Percentiles rank a stretch among this genome's conserved stretches.
Evolutionary conservation across 2,888 invertebrate species (phyloP).

Genomic region (Tenodera sinensis): DNA sequence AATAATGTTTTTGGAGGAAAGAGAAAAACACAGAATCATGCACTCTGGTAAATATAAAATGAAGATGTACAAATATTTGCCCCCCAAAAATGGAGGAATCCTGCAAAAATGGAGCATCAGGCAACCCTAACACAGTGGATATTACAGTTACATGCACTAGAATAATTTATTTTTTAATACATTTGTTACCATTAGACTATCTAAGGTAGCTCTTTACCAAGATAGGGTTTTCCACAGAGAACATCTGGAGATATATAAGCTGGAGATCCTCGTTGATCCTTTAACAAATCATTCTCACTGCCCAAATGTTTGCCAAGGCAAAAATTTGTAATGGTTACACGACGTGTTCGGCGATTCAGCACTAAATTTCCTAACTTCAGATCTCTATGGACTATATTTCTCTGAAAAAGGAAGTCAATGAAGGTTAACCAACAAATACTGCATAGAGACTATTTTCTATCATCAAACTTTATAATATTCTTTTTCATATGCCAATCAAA

Average conservation of each 20-base stretch:
- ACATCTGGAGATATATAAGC: slow-evolving; percentile 81
- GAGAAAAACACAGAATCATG: too few species aligned
- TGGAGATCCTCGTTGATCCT: slow-evolving; percentile 74
- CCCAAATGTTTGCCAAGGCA: slow-evolving; percentile 71
- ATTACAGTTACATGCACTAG: too few species aligned
- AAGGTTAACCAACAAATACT: too few species aligned
- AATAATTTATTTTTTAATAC: background rate
- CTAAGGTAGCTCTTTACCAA: slow-evolving; percentile 45
- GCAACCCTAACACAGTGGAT: too few species aligned
- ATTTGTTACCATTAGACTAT: background rate
- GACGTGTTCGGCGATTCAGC: slow-evolving; percentile 59
- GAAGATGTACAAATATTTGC: too few species aligned
- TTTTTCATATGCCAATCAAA: too few species aligned
- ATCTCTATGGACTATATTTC: slow-evolving; percentile 74
- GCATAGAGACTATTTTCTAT: too few species aligned
- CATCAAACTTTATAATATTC: too few species aligned
- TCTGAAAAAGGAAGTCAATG: slow-evolving; percentile 44
- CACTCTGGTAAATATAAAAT: too few species aligned
- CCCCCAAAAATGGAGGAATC: too few species aligned
- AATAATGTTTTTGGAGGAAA: too few species aligned
- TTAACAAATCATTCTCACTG: slow-evolving; percentile 66
- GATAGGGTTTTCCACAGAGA: slow-evolving; percentile 69
- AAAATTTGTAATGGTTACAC: slow-evolving; percentile 69
- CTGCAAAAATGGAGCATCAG: too few species aligned
- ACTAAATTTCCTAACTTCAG: slow-evolving; percentile 74